phyloP scores from a whole-genome alignment of 2,888 invertebrate genomes.

The Orthosia cruda region DNA sequence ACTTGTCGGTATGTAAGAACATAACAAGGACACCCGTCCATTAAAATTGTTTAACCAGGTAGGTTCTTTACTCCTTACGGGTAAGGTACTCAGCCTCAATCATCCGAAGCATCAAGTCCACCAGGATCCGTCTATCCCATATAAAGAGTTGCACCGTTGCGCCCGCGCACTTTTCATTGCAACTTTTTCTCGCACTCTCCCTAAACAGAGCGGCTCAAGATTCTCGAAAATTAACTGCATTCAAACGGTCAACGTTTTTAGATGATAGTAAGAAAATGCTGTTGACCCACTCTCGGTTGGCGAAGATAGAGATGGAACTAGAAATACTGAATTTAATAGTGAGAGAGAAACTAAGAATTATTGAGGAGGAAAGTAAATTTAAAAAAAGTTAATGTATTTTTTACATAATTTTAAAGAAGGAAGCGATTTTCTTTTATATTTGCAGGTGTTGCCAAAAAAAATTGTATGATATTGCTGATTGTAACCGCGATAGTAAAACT shows the following conservation, averaged over 20 bases:
- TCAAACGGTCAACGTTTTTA: conserved; percentile 61
- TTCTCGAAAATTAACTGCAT: conserved; percentile 76
- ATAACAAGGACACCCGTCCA: conserved; percentile 19
- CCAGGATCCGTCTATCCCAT: conserved; percentile 66
- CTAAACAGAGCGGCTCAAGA: conserved; percentile 69
- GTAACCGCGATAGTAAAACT: neutral
- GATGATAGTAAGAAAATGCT: conserved; percentile 53
- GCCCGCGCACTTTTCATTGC: conserved; percentile 48
- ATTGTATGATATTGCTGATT: neutral
- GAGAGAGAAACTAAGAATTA: neutral
- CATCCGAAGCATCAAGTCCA: conserved; percentile 38
- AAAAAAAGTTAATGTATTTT: neutral
- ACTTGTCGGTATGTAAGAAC: conserved; percentile 3
- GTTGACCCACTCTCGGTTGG: conserved; percentile 53
- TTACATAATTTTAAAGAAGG: too few species aligned
- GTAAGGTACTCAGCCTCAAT: conserved; percentile 28
- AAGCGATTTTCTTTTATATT: neutral
- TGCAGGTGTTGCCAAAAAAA: neutral
- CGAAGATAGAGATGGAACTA: conserved; percentile 18
- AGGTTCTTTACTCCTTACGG: neutral
- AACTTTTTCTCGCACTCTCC: conserved; percentile 68
- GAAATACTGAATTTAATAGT: neutral
- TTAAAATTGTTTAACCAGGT: conserved; percentile 41
- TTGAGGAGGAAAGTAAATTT: neutral
- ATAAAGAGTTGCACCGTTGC: conserved; percentile 66